A percentile compares a stretch with the other conserved stretches of the same genome.
Evolutionary conservation across 2,797 vertebrate genomes (phyloP).

Genomic region (Carapus acus): DNA sequence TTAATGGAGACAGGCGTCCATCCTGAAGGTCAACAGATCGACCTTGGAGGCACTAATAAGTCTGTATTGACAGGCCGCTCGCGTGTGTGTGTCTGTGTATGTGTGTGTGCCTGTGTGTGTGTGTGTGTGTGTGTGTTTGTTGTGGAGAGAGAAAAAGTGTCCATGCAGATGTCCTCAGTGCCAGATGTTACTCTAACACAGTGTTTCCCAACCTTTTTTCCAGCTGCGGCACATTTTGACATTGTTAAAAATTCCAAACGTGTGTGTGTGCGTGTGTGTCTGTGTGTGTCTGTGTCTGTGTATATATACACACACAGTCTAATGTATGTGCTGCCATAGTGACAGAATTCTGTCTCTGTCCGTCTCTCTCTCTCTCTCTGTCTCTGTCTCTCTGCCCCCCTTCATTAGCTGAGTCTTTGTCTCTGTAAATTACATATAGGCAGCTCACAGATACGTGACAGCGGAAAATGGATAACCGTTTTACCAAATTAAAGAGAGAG

Average conservation of each 20-base stretch:
- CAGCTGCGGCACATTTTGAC: too few relatives aligned
- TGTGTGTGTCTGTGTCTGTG: neutral
- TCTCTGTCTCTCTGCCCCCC: neutral
- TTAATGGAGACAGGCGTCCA: conserved; percentile 61
- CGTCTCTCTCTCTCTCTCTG: neutral
- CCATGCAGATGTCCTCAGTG: too few relatives aligned
- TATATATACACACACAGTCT: too few relatives aligned
- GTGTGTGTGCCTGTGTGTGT: conserved; percentile 5
- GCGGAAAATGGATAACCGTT: conserved; percentile 41
- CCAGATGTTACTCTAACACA: too few relatives aligned
- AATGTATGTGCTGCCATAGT: too few relatives aligned
- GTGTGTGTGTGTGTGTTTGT: conserved; percentile 22
- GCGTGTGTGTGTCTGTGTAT: conserved; percentile 10
- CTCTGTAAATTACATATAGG: conserved; percentile 32
- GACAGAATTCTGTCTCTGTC: too few relatives aligned
- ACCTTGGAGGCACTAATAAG: conserved; percentile 63
- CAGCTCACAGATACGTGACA: conserved; percentile 20
- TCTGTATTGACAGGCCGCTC: conserved; percentile 30
- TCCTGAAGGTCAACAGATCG: conserved; percentile 54
- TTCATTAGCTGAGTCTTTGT: conserved; percentile 26
- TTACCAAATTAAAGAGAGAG: conserved; percentile 56
- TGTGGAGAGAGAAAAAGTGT: too few relatives aligned
- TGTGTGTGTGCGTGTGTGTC: conserved; percentile 14
- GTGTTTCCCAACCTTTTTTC: too few relatives aligned
- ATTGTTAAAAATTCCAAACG: too few relatives aligned